A percentile compares a stretch with the other conserved stretches of the same genome.
Conservation (phyloP, 2,888 invertebrate species). For the Cheilosia grossa region DNA sequence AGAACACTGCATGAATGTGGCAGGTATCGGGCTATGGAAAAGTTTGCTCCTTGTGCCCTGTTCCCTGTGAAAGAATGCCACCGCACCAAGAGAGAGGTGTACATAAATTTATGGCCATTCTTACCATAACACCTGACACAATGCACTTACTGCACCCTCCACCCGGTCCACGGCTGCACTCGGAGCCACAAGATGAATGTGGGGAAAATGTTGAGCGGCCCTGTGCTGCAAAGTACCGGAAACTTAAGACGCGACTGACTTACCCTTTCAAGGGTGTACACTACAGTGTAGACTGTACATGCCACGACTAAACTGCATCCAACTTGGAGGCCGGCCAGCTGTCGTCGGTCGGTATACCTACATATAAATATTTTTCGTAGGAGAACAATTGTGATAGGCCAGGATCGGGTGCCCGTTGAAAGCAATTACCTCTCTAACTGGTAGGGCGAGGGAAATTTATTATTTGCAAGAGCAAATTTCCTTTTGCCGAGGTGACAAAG, state of each 20-base stretch:
- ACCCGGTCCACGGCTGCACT: constrained; percentile 44
- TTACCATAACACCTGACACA: constrained; percentile 70
- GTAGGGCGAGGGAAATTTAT: constrained; percentile 52
- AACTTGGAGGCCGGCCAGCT: constrained; percentile 11
- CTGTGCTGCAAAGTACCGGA: constrained; percentile 43
- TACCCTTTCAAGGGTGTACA: constrained; percentile 9
- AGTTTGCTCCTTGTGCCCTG: constrained; percentile 36
- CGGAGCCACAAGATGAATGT: constrained; percentile 35
- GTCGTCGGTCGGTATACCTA: background rate
- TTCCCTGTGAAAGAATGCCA: constrained; percentile 13
- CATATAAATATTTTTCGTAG: background rate
- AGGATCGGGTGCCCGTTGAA: constrained; percentile 47
- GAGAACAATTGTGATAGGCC: constrained; percentile 15
- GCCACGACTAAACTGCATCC: constrained; percentile 6
- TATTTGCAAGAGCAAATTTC: constrained; percentile 55
- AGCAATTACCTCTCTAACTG: constrained; percentile 62
- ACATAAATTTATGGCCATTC: constrained; percentile 63
- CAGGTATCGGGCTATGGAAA: constrained; percentile 56
- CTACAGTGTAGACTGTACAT: background rate
- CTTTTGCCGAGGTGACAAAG: constrained; percentile 54
- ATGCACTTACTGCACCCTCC: constrained; percentile 49
- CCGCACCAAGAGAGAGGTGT: background rate
- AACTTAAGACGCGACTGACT: constrained; percentile 51
- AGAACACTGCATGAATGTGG: constrained; percentile 49
- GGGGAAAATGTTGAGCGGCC: constrained; percentile 5